Evolutionary conservation across 2,797 vertebrate species (phyloP), one percentile per base, ranked within the genome.

Genomic region (Gobio occitaniae): DNA sequence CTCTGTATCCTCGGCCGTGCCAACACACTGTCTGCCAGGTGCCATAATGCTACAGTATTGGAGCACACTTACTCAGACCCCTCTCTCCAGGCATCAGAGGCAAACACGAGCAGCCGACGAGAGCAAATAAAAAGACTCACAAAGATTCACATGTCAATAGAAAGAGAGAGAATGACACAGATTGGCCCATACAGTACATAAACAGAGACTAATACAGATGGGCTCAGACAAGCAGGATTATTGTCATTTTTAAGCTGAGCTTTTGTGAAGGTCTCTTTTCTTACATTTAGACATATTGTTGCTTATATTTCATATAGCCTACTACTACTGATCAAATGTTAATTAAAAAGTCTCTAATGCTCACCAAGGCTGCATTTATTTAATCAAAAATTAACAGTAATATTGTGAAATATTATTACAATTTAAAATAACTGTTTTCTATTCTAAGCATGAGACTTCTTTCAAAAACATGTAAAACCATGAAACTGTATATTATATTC

Each of bases 21-120:
- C 93, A 93, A 89, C 84, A 83, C 89, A 85, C 87, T 92, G 91
- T 88, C 89, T 90, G 91, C 88, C 88, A 91, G 88, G 88, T 81
- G 84, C 78, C 56, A 50, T 83, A 91, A 90, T 70, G 78, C 87
- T 79, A 89, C 90, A 41, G 89, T 87, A 88, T 90, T 92, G 90
- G 92, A 92, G 89, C 90, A 84, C 71, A 74, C 87, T 81, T 81
- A 69, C 17, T 32, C 84, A 78, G 75, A 38, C 36, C 66, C 69
- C 66, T 41, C 70, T 79, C 44, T 52, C n/a, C 50, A 56, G 32
- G 61, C 78, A 59, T 75, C 70, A 68, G 56, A 50, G 52, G 78
- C 70, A 54, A 56, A 85, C 78, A 44, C 15, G n/a, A 76, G 44
- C 68, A 65, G 77, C 63, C n/a, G 5, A 59, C 48, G 38, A 70